Percentiles rank a stretch among this genome's conserved stretches.
Evolutionary conservation across 2,797 vertebrate species (phyloP).

Genomic region (Oreochromis mossambicus): DNA sequence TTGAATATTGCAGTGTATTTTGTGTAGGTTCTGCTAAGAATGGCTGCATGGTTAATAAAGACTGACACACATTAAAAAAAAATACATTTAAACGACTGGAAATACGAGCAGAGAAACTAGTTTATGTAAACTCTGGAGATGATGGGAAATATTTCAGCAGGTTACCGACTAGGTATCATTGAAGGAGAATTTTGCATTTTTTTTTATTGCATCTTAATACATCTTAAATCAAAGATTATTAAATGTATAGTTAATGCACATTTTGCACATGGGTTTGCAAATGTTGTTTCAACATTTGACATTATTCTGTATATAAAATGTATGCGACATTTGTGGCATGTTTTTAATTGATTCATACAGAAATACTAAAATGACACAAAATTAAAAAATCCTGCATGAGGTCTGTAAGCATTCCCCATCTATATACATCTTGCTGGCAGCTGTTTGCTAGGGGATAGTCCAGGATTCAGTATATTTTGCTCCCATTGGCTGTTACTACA

Average conservation of each 20-base stretch:
- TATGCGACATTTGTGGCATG: neutral
- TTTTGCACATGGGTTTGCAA: neutral
- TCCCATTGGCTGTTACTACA: neutral
- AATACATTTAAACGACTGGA: neutral
- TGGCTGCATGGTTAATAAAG: neutral
- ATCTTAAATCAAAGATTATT: neutral
- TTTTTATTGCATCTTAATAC: neutral
- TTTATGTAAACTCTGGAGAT: neutral
- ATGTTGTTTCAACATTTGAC: neutral
- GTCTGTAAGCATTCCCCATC: neutral
- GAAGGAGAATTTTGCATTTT: neutral
- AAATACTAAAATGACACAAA: neutral
- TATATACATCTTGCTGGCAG: neutral
- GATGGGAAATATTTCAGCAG: neutral
- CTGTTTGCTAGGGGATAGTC: neutral
- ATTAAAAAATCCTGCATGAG: neutral
- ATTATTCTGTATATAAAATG: neutral
- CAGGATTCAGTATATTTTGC: neutral
- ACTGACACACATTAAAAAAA: neutral
- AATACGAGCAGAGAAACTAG: neutral
- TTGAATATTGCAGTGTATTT: conserved; percentile 12
- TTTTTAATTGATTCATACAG: neutral
- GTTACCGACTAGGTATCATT: neutral
- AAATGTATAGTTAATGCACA: neutral
- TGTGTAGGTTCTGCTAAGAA: neutral